A percentile compares a stretch with the other conserved stretches of the same genome.
Evolutionary conservation across 2,888 invertebrate genomes (phyloP).

Genomic region (Macrosiphum euphorbiae): DNA sequence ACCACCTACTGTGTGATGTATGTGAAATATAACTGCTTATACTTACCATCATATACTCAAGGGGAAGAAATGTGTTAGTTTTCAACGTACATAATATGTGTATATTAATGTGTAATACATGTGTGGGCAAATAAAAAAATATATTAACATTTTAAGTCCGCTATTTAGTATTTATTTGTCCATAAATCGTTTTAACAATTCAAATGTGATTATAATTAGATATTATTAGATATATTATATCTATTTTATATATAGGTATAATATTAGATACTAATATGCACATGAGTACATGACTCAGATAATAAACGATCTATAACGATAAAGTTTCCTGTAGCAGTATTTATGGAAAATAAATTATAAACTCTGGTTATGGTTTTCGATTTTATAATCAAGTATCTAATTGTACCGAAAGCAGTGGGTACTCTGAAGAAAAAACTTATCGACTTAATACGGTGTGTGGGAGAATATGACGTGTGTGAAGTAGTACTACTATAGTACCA

Average conservation of each 20-base stretch:
- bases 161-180: background rate
- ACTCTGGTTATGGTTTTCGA: background rate
- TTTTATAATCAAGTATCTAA: background rate
- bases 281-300: background rate
- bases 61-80: background rate
- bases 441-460: background rate
- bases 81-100: background rate
- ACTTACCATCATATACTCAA: background rate
- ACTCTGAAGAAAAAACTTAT: background rate
- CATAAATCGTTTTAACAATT: background rate
- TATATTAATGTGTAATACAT: background rate
- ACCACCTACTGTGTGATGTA: slow-evolving; percentile 41
- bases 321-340: background rate
- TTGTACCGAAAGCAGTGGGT: background rate
- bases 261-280: background rate
- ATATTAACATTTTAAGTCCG: background rate
- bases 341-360: background rate
- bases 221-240: too few species aligned
- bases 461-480: background rate
- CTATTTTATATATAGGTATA: too few species aligned
- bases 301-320: background rate
- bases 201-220: background rate
- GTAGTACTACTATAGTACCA: background rate
- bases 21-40: background rate
- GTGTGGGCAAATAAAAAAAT: background rate